These are phyloP conservation scores for Turritopsis dohrnii DNA, from an alignment of 30 jellyfish, hydroid and myxozoan genomes.

Conservation along the genomic window DNA sequence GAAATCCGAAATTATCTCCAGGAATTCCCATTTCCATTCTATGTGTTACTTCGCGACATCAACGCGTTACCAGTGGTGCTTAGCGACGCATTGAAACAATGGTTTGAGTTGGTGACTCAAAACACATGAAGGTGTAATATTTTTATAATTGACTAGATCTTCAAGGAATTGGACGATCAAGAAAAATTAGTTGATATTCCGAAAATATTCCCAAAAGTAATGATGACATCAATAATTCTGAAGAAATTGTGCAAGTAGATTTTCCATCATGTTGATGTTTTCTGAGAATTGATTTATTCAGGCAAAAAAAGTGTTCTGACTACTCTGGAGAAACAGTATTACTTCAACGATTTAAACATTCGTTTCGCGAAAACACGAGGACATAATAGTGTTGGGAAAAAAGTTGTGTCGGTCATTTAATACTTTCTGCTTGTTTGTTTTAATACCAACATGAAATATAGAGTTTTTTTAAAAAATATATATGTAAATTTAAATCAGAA, in stretches of 20 bases:
- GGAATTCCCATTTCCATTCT: constrained; percentile 88
- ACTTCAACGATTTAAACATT: too few species aligned
- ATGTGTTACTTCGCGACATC: constrained; percentile 63
- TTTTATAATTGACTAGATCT: too few species aligned
- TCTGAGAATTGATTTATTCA: neutral
- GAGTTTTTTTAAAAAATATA: neutral
- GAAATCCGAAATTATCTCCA: constrained; percentile 78
- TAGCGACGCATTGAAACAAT: constrained; percentile 83
- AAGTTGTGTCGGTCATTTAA: too few species aligned
- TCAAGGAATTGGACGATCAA: neutral
- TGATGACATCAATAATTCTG: neutral
- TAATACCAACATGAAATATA: neutral
- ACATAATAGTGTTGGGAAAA: too few species aligned
- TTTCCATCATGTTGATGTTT: neutral
- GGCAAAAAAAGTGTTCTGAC: neutral
- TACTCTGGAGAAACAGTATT: neutral
- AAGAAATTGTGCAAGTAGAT: neutral
- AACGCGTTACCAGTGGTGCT: constrained; percentile 71
- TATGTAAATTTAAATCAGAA: neutral
- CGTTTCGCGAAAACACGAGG: too few species aligned
- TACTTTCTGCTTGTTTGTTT: neutral
- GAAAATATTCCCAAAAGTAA: neutral
- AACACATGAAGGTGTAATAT: neutral
- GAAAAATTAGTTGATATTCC: neutral
- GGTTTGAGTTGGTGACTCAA: constrained; percentile 83